A percentile compares a stretch with the other conserved stretches of the same genome.
These are phyloP conservation scores for Spinus olivaceus DNA, from an alignment of 2,797 vertebrate genomes.

Conservation along the genomic window DNA sequence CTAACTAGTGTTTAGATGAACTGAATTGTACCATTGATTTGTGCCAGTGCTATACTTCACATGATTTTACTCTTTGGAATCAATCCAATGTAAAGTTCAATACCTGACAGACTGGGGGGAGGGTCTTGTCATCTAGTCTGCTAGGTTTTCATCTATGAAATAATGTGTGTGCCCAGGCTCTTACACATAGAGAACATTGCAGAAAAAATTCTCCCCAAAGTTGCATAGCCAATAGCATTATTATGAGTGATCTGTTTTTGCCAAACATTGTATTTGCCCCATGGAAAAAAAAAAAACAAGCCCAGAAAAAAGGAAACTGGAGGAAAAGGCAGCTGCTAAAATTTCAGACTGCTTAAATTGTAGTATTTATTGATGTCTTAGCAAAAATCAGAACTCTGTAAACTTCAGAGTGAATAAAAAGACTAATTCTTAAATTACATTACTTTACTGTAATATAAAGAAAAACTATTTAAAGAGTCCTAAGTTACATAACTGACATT, in stretches of 20 bases:
- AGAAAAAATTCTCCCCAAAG: not conserved
- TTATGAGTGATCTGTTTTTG: not conserved
- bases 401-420: not conserved
- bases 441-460: not conserved
- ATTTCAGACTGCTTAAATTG: not conserved
- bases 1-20: not conserved
- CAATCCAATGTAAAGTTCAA: not conserved
- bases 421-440: not conserved
- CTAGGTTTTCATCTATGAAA: not conserved
- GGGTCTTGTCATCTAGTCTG: not conserved
- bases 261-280: not conserved
- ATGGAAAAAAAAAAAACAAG: not conserved
- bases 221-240: not conserved
- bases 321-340: not conserved
- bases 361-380: not conserved
- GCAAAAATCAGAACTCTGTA: not conserved
- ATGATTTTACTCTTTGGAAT: not conserved
- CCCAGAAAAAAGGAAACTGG: rapidly evolving
- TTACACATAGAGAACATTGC: not conserved
- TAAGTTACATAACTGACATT: constrained; percentile 36
- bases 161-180: not conserved
- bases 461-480: not conserved
- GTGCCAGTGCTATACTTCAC: not conserved
- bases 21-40: not conserved
- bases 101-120: not conserved